A percentile compares a stretch with the other conserved stretches of the same genome.
Conservation (phyloP, 1,140 invertebrate species). For the Diorhabda sublineata region DNA sequence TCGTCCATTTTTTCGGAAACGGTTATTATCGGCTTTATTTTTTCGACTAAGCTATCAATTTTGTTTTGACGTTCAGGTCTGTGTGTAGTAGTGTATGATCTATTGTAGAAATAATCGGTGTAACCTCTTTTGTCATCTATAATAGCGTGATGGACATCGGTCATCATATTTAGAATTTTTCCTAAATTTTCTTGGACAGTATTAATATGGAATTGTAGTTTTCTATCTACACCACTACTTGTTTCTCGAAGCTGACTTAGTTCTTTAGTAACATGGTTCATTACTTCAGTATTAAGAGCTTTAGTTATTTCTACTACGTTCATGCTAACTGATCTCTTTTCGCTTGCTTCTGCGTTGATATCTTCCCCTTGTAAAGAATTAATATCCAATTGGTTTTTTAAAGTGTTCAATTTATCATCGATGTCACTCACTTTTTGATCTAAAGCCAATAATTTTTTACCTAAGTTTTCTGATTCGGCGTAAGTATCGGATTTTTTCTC, state of each 20-base stretch:
- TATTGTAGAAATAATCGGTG: conserved; percentile 30
- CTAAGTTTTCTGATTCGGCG: conserved; percentile 18
- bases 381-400: conserved; percentile 77
- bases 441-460: conserved; percentile 52
- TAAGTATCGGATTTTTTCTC: conserved; percentile 16
- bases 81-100: conserved; percentile 31
- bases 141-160: conserved; percentile 74
- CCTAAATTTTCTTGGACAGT: conserved; percentile 75
- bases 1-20: conserved; percentile 86
- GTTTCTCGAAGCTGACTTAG: conserved; percentile 68
- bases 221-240: conserved; percentile 74
- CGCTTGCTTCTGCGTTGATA: conserved; percentile 77
- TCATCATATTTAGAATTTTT: conserved; percentile 69
- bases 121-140: conserved; percentile 56
- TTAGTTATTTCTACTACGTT: conserved; percentile 75
- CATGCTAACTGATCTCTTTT: conserved; percentile 76
- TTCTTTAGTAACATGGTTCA: conserved; percentile 70
- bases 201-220: conserved; percentile 79
- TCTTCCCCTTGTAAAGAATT: conserved; percentile 75
- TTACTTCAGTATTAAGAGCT: conserved; percentile 69
- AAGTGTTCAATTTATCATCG: conserved; percentile 68
- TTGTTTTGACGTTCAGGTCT: conserved; percentile 62
- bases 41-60: conserved; percentile 69
- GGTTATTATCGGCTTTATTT: conserved; percentile 77
- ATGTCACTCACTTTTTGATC: conserved; percentile 79